Evolutionary conservation across 2,113 vertebrate genomes (phyloP).

Genomic region (Tonatia bakeri): DNA sequence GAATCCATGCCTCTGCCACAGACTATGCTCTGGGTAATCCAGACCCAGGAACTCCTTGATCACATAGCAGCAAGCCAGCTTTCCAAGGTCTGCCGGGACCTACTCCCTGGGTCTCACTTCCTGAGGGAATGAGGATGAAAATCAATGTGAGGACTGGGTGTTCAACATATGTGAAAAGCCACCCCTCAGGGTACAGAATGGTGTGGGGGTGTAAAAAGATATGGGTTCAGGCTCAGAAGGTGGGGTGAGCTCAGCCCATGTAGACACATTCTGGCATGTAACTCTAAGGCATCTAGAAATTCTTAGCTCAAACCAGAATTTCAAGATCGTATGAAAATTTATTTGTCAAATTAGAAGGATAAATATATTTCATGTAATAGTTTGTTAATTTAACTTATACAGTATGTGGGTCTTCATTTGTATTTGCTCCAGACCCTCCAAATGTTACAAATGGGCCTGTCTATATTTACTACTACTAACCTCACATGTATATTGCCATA

Average conservation of each 20-base stretch:
- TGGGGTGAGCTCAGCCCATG: not conserved
- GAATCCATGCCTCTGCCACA: not conserved
- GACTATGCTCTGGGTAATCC: not conserved
- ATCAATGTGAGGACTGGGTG: not conserved
- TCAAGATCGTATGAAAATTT: not conserved
- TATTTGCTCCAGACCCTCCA: not conserved
- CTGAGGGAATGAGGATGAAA: not conserved
- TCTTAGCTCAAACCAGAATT: not conserved
- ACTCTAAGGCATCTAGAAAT: not conserved
- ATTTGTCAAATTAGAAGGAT: not conserved
- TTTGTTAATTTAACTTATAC: not conserved
- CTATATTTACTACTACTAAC: not conserved
- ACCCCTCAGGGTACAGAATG: not conserved
- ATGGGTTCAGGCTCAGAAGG: not conserved
- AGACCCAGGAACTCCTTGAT: not conserved
- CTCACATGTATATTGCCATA: not conserved
- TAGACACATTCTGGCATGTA: not conserved
- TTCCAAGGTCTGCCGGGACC: not conserved
- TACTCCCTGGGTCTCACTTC: not conserved
- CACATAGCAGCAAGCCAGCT: not conserved
- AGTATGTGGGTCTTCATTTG: not conserved
- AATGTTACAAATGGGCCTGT: not conserved
- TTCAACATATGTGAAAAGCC: not conserved
- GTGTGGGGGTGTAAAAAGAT: not conserved
- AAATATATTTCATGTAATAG: not conserved